Percentiles rank a stretch among this genome's conserved stretches.
phyloP scores from a whole-genome alignment of 2,797 vertebrate genomes.

The Cryptoblepharus egeriae region DNA sequence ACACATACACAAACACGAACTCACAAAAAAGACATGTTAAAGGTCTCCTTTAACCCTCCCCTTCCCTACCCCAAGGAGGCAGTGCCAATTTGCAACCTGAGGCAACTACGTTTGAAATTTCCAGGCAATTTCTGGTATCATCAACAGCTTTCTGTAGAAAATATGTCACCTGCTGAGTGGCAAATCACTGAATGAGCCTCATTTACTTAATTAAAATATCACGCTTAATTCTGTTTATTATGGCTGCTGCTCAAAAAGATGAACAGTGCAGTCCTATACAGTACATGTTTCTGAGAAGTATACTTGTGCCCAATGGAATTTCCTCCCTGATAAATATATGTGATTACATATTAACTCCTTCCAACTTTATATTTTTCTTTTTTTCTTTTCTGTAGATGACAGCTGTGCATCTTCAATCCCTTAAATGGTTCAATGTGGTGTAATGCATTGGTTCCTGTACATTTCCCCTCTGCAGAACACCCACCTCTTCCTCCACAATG shows the following conservation, averaged over 20 bases:
- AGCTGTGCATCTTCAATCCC: not conserved
- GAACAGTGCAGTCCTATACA: no score
- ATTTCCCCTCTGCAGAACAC: conserved; percentile 12
- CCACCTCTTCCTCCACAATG: no score
- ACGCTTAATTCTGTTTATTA: not conserved
- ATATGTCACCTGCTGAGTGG: not conserved
- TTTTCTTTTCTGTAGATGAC: not conserved
- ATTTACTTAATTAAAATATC: conserved; percentile 13
- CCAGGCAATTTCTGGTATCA: not conserved
- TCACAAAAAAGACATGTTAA: conserved; percentile 1
- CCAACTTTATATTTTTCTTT: not conserved
- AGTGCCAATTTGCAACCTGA: not conserved
- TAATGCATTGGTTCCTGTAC: not conserved
- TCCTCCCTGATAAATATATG: no score
- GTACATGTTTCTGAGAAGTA: no score
- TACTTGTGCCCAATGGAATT: no score
- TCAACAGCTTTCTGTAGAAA: not conserved
- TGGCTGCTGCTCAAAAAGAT: not conserved
- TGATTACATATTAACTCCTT: not conserved
- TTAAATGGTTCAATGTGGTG: no score
- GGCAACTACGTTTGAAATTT: not conserved
- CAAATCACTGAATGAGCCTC: not conserved
- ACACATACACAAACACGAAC: not conserved
- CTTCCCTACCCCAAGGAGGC: not conserved
- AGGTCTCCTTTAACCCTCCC: conserved; percentile 4